Evolutionary conservation across 2,888 invertebrate genomes (phyloP), one percentile per base, ranked within the genome.

Genomic region (Onchidella celtica): DNA sequence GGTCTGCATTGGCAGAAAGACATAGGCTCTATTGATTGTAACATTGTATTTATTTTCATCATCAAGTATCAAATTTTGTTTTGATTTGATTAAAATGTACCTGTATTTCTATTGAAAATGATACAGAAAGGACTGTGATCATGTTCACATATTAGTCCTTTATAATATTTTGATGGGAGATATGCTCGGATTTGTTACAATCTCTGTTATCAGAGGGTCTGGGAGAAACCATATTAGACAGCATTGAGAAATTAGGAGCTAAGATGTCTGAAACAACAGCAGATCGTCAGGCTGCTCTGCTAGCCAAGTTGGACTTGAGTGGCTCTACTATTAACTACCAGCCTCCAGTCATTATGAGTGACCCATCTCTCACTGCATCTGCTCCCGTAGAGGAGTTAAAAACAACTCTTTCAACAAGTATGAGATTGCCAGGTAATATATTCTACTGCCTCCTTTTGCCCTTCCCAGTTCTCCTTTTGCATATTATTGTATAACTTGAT

Each of bases 231-330:
- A 85, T 89, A 6, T 81, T 83, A 38, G 87, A 87, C 40, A 85
- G 88, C 4, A 65, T 89, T 32, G 83, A 85, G 14, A 85, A 85
- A 63, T 81, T 88, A 74, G 88, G 87, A 6, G 88, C 87, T 21
- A 85, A 83, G 40, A 75, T 88, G 32, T 84, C 84, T 34, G 88
- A 90, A 73, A 85, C 83, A 27, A 40, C 85, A 9, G 79, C 82
- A 29, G 86, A 88, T 73, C 85, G 86, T 21, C 88, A 88, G 83
- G 85, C 85, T 27, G 87, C 85, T 32, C 38, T 89, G 24, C 73
- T 90, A 27, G 85, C 86, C 3, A 65, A 85, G 34, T 74, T 89
- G 72, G 88, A 88, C 59, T 82, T 72, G 29, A 65, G 57, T 69
- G 55, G 76, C 61, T 74, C 70, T 14, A 57, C 74, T 0, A 78